Conservation (phyloP, 1,140 invertebrate genomes). For the Chelonus insularis region DNA sequence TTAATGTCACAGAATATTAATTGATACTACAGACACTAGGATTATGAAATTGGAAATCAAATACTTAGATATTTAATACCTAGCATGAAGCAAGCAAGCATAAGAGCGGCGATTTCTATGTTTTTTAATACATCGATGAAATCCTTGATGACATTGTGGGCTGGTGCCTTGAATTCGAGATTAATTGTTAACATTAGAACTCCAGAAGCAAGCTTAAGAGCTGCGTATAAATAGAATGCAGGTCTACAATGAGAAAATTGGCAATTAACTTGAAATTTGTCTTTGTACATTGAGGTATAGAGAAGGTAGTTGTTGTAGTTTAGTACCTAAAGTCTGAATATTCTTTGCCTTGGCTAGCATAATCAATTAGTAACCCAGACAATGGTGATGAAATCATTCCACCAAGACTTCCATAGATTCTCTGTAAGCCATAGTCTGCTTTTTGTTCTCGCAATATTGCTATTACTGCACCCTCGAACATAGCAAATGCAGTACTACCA, state of each 20-base stretch:
- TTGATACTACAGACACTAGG: too few relatives aligned
- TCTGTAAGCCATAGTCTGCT: slow-evolving; percentile 79
- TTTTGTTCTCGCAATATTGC: slow-evolving; percentile 76
- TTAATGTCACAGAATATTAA: too few relatives aligned
- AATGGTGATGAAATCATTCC: slow-evolving; percentile 80
- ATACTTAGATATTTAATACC: slow-evolving; percentile 64
- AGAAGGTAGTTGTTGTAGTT: neutral
- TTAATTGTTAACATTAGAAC: slow-evolving; percentile 74
- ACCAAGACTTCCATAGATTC: slow-evolving; percentile 77
- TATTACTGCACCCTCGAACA: slow-evolving; percentile 83
- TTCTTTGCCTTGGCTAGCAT: slow-evolving; percentile 62
- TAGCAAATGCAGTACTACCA: slow-evolving; percentile 75
- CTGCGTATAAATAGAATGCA: slow-evolving; percentile 79
- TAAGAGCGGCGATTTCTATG: slow-evolving; percentile 73
- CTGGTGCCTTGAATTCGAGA: slow-evolving; percentile 76
- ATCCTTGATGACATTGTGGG: slow-evolving; percentile 72
- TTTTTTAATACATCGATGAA: slow-evolving; percentile 72
- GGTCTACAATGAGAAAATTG: slow-evolving; percentile 63
- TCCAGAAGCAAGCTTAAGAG: slow-evolving; percentile 69
- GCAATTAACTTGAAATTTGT: neutral
- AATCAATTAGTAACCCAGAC: slow-evolving; percentile 76
- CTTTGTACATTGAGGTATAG: neutral
- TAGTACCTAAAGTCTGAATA: slow-evolving; percentile 74
- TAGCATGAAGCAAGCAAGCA: slow-evolving; percentile 73
- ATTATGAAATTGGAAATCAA: neutral